Base-by-base conservation (phyloP, 2,888 invertebrate genomes). In the Hirtodrosophila alboralis region DNA sequence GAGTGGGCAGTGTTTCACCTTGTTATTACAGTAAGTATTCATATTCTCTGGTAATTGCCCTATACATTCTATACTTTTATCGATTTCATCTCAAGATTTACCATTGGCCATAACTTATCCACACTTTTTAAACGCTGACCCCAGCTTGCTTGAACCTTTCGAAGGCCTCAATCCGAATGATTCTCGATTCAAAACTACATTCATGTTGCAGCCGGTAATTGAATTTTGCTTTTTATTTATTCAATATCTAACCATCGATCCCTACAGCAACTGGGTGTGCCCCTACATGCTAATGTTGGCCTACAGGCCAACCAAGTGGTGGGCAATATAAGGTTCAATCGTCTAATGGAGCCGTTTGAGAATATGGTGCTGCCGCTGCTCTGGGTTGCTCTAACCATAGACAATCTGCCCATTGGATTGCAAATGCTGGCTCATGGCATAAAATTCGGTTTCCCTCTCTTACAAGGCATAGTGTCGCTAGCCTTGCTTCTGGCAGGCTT, bases 21-120 rank as follows among this genome's bases (percentile, higher is more conserved):
- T 95, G 95, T 84, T 94, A 94, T 76, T 94, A 94, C 88, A 93
- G 95, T 95, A 80, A 92, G 93, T 76, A 1, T 14, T 23, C 26
- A 4, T 1, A 1, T 10, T 14, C 8, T 27, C 13, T 7, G 1
- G 4, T 12, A 21, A 21, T 4, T 21, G 6, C 23, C 2, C 23
- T 23, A 23, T 7, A 1, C 1, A 6, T 1, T 23, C 7, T 8
- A 23, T 23, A 23, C 23, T 8, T 23, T 21, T 21, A 21, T 21
- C 18, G 18, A 23, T 13, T 12, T 6, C 2, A 10, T 13, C 12
- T 14, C 1, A 73, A 94, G 94, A 92, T 88, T 93, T 95, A 52
- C 95, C 96, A 0, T 92, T 95, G n/a, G 93, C 93, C n/a, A 90
- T 95, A 27, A 95, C 95, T 0, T 93, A 92, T 86, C 94, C 94